Conservation (phyloP, 2,113 vertebrate species). For the Xiphophorus couchianus region DNA sequence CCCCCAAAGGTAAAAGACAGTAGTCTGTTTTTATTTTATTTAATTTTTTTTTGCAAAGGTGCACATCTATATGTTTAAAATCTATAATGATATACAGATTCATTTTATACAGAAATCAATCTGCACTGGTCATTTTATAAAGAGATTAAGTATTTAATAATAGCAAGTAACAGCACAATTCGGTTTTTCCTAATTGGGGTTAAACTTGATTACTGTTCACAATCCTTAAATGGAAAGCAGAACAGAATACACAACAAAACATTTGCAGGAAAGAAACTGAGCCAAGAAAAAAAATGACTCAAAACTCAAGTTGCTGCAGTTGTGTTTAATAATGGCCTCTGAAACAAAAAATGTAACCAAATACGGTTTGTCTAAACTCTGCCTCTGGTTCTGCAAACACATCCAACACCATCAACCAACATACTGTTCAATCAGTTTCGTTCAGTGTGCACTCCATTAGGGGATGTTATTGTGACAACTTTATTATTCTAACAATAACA, state of each 20-base stretch:
- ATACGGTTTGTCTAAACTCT: neutral
- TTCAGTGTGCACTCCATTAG: conserved; percentile 27
- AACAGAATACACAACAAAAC: neutral
- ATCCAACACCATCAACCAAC: conserved; percentile 8
- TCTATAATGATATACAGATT: too few species aligned
- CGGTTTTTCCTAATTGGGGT: neutral
- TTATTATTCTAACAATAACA: conserved; percentile 54
- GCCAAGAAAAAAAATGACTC: neutral
- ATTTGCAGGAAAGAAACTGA: neutral
- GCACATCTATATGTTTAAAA: too few species aligned
- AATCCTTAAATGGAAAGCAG: conserved; percentile 5
- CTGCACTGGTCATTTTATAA: too few species aligned
- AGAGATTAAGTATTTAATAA: too few species aligned
- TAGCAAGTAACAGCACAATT: neutral
- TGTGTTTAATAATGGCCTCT: conserved; percentile 27
- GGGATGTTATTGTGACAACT: conserved; percentile 36
- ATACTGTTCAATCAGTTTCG: conserved; percentile 4
- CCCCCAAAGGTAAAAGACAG: too few species aligned
- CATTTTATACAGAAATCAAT: too few species aligned
- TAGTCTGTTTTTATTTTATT: too few species aligned
- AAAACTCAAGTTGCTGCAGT: conserved; percentile 7
- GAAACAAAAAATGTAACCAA: conserved; percentile 9
- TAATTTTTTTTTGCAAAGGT: neutral
- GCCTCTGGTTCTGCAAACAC: conserved; percentile 1
- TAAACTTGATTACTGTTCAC: neutral